Percentiles rank a stretch among this genome's conserved stretches.
These are phyloP conservation scores for Corticium candelabrum DNA, from an alignment of 37 sponge, comb jelly and placozoan genomes.

Conservation along the genomic window DNA sequence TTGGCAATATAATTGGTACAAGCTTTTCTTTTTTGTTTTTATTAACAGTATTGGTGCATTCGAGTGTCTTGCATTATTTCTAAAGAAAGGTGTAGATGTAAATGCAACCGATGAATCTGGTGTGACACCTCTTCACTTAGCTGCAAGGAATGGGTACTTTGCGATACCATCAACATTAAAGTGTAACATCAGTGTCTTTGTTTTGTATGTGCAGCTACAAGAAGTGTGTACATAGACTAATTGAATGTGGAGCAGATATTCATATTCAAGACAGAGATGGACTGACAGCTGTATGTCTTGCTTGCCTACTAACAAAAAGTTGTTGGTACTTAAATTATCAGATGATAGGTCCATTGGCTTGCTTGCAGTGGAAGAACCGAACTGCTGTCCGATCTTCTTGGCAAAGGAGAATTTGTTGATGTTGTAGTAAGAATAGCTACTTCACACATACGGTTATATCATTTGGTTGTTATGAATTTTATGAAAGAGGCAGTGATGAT, in stretches of 20 bases:
- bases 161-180: no score
- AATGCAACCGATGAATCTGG: conserved; percentile 65
- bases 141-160: conserved; percentile 79
- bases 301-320: not conserved
- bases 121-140: conserved; percentile 71
- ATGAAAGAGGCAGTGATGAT: no score
- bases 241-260: conserved; percentile 83
- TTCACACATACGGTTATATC: no score
- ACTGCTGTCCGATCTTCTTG: conserved; percentile 55
- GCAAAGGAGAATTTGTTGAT: conserved; percentile 63
- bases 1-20: no score
- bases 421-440: conserved; percentile 51
- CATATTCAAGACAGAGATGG: conserved; percentile 65
- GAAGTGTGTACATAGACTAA: conserved; percentile 72
- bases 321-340: no score
- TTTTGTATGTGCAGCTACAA: conserved; percentile 39
- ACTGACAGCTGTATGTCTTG: conserved; percentile 60
- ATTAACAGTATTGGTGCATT: conserved; percentile 55
- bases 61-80: conserved; percentile 54
- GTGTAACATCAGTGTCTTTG: no score
- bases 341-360: conserved; percentile 77
- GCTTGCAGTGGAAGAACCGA: conserved; percentile 84
- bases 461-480: no score
- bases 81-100: conserved; percentile 65
- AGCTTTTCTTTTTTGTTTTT: not conserved